Base-by-base conservation (phyloP, 2,797 vertebrate genomes). In the Pseudochirops corinnae region DNA sequence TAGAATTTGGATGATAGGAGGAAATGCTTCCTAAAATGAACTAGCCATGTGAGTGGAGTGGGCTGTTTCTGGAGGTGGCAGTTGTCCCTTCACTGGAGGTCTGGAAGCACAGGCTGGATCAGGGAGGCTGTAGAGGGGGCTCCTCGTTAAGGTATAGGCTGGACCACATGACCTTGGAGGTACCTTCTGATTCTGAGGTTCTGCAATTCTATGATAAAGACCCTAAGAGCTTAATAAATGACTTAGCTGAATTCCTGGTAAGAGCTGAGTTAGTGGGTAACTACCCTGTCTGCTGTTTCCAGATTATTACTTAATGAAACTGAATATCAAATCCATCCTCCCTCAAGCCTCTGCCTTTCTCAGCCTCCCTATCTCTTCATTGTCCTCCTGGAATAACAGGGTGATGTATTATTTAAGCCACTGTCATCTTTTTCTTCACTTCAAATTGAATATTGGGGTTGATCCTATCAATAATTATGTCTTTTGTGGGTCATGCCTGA, bases 371-470 rank as follows among this genome's bases (percentile, higher is more conserved):
- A 29, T 12, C 91, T 95, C 5, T 95, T 50, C 93, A 90, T 93
- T 21, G 24, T 96, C 95, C 95, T 95, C 24, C 67, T 94, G 91
- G 93, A 12, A 91, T 93, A 28, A 82, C 67, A 90, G 92, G 14
- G 55, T 24, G 28, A 91, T n/a, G 62, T 46, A 24, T 95, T 92
- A 9, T 93, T 94, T 93, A 94, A 95, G 58, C 92, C 28, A 91
- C 13, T 3, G 52, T 91, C 91, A 87, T 95, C 12, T 93, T 50
- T 31, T 60, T 92, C 94, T 55, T 94, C 46, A 57, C 13, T 91
- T 82, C 94, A 3, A 26, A 60, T 50, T 67, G 87, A 58, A 31
- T 90, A 52, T 93, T 91, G 93, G 58, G 33, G 28, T 39, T 96
- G 56, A 67, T 28, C 5, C 58, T 92, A 9, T 74, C 58, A 39